Conservation (phyloP, 2,113 vertebrate genomes). For the Erythrocebus patas region DNA sequence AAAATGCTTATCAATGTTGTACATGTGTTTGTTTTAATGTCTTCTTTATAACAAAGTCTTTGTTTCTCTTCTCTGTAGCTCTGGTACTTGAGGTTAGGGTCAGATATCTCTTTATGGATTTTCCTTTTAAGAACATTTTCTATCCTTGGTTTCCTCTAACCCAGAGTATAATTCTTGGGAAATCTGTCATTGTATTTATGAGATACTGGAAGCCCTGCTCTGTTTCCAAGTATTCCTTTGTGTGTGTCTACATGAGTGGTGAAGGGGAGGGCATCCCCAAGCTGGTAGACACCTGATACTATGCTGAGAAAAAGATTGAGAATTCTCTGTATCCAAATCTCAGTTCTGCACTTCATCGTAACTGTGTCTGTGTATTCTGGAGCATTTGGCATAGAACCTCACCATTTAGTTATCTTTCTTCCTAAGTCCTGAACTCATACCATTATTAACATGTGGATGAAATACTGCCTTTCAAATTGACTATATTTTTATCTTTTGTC, state of each 20-base stretch:
- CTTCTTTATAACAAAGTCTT: conserved; percentile 56
- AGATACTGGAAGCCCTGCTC: neutral
- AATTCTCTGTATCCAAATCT: neutral
- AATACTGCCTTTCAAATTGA: neutral
- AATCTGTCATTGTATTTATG: conserved; percentile 14
- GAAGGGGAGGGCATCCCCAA: neutral
- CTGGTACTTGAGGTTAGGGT: conserved; percentile 27
- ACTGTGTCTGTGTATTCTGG: neutral
- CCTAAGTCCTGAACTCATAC: neutral
- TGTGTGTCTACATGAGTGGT: neutral
- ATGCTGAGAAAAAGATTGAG: neutral
- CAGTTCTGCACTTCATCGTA: neutral
- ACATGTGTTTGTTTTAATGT: conserved; percentile 47
- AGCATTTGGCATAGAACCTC: neutral
- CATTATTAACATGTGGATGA: neutral
- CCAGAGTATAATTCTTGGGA: conserved; percentile 31
- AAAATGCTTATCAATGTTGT: conserved; percentile 30
- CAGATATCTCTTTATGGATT: conserved; percentile 50
- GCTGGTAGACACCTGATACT: neutral
- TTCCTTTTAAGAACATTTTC: conserved; percentile 54
- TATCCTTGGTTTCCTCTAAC: conserved; percentile 34
- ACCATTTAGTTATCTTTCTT: neutral
- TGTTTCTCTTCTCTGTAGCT: conserved; percentile 51
- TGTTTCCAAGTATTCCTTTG: neutral
- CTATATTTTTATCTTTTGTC: neutral